These are phyloP conservation scores for Enteromius paludinosus DNA, from an alignment of 2,797 vertebrate genomes.

Conservation along the genomic window DNA sequence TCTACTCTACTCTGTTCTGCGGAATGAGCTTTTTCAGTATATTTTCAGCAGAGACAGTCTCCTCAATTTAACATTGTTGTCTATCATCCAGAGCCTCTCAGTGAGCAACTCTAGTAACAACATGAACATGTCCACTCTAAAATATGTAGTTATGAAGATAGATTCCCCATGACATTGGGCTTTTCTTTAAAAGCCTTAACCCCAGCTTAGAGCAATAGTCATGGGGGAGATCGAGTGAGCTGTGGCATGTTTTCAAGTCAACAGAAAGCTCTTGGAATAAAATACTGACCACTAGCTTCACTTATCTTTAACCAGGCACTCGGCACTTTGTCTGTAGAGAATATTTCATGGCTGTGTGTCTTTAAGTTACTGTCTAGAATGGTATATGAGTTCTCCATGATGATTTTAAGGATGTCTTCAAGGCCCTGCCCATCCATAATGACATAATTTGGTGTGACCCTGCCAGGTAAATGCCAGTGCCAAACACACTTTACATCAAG, in stretches of 20 bases:
- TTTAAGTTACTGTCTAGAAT: neutral
- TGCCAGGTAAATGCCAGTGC: conserved; percentile 37
- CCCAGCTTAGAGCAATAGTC: neutral
- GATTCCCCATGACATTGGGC: conserved; percentile 39
- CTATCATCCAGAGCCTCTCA: neutral
- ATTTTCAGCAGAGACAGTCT: neutral
- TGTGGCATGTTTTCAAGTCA: conserved; percentile 11
- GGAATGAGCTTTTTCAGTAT: neutral
- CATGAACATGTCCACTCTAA: conserved; percentile 13
- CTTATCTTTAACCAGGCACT: conserved; percentile 39
- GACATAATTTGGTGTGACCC: conserved; percentile 35
- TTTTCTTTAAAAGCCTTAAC: conserved; percentile 52
- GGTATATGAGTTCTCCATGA: neutral
- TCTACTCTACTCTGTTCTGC: neutral
- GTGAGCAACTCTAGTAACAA: neutral
- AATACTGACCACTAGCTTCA: conserved; percentile 16
- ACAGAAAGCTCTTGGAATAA: conserved; percentile 22
- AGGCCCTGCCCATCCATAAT: neutral
- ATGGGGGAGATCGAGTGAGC: conserved; percentile 39
- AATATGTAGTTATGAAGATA: conserved; percentile 34
- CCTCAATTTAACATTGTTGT: neutral
- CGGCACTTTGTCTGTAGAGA: neutral
- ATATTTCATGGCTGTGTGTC: neutral
- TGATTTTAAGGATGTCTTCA: conserved; percentile 14
- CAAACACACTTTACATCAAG: conserved; percentile 32